Base-by-base conservation (phyloP, 2,797 vertebrate species). In the Cacajao melanocephalus region DNA sequence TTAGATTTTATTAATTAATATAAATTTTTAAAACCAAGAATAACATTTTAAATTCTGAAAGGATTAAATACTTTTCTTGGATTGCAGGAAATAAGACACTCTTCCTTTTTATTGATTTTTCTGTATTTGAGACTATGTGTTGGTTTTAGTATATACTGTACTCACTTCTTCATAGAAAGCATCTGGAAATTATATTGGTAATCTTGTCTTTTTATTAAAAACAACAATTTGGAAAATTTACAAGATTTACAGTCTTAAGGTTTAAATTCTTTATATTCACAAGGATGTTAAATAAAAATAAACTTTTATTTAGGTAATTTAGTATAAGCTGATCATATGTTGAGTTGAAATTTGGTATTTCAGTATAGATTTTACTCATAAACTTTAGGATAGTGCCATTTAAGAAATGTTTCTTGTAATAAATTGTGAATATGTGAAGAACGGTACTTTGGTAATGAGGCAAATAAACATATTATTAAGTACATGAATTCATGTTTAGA, bases 291-390 rank as follows among this genome's bases (percentile, higher is more conserved):
- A 67, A 64, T n/a, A n/a, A 64, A 64, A 67, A 64, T 64, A n/a
- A 67, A 52, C 72, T 93, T 97, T 97, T 90, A 78, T 90, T 92
- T 78, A 94, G 85, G 78, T n/a, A 84, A 72, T 15, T 95, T 90
- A 94, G 46, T 90, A 41, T 80, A 95, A 95, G 2, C 26, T 75
- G 30, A 48, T 94, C 33, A 41, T 50, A 44, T 52, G 11, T 91
- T 89, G 61, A 94, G 33, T 24, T 96, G 76, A 93, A 96, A 95
- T 93, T 95, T 94, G 57, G 28, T 84, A 95, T 97, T 96, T 94
- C 20, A 81, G 6, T 80, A 48, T 88, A 94, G 22, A 90, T 78
- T 92, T 94, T 90, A 81, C 33, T 28, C 48, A 81, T 72, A 79
- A 82, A 57, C 92, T 96, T 90, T 96, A 94, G 41, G 55, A 64